These are phyloP conservation scores for Myotis planiceps DNA, from an alignment of 2,797 vertebrate genomes.

Conservation along the genomic window DNA sequence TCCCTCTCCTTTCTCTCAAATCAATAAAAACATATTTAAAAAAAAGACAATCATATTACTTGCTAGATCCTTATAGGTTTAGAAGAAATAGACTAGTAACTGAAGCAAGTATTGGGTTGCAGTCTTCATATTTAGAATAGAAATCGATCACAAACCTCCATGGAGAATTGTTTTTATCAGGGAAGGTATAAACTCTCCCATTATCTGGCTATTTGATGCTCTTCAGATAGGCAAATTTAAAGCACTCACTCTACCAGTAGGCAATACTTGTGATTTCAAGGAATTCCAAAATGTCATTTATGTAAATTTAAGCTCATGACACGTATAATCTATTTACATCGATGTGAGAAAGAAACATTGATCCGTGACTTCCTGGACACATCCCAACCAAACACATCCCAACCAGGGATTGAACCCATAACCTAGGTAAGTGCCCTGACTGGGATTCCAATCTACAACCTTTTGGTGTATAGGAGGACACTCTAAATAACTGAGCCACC, in stretches of 20 bases:
- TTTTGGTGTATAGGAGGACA: neutral
- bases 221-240: slow-evolving; percentile 59
- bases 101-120: neutral
- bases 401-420: neutral
- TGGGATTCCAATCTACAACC: neutral
- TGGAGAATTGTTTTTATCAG: neutral
- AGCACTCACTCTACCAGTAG: neutral
- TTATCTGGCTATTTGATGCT: slow-evolving; percentile 39
- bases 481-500: neutral
- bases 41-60: neutral
- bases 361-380: neutral
- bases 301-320: slow-evolving; percentile 57
- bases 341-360: neutral
- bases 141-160: neutral
- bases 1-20: too few relatives aligned
- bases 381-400: too few relatives aligned
- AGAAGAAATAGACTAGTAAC: neutral
- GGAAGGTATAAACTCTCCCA: neutral
- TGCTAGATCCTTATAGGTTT: neutral
- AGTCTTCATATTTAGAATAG: neutral
- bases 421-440: neutral
- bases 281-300: slow-evolving; percentile 46
- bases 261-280: neutral
- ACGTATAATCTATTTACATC: neutral
- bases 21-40: too few relatives aligned